Percentiles rank a stretch among this genome's conserved stretches.
phyloP scores from a whole-genome alignment of 1,140 invertebrate genomes.

The Diorhabda elongata region DNA sequence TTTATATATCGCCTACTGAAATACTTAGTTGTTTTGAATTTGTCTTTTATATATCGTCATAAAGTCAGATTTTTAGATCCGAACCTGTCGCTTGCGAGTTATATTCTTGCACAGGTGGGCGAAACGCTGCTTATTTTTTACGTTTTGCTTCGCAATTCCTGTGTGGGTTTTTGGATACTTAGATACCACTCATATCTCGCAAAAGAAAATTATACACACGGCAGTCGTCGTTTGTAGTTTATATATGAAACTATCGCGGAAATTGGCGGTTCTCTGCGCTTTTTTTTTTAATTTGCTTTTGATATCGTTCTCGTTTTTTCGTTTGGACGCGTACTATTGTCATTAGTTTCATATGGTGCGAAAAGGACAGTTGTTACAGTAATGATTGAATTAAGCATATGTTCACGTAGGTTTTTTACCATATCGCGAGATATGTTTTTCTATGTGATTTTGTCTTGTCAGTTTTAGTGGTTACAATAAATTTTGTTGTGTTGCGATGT shows the following conservation, averaged over 20 bases:
- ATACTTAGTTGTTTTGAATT: not conserved
- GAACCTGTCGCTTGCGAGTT: constrained; percentile 3
- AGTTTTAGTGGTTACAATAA: no score
- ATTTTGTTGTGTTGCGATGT: no score
- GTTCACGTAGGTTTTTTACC: not conserved
- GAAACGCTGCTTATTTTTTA: constrained; percentile 10
- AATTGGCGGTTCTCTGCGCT: not conserved
- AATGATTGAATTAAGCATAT: not conserved
- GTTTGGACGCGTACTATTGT: no score
- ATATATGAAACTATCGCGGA: not conserved
- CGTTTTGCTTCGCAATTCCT: constrained; percentile 17
- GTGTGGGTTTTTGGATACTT: constrained; percentile 17
- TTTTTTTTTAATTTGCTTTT: not conserved
- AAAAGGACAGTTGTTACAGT: not conserved
- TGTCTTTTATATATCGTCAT: not conserved
- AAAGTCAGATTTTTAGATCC: not conserved
- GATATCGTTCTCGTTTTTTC: not conserved
- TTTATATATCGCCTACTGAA: not conserved
- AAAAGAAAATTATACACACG: constrained; percentile 13
- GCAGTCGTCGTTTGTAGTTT: constrained; percentile 10
- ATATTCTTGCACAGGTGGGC: constrained; percentile 17
- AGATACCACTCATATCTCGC: constrained; percentile 18
- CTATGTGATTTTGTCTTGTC: no score
- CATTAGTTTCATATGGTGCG: no score
- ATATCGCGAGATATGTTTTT: no score